These are phyloP conservation scores for Meda fulgida DNA, from an alignment of 2,797 vertebrate species.

Conservation along the genomic window DNA sequence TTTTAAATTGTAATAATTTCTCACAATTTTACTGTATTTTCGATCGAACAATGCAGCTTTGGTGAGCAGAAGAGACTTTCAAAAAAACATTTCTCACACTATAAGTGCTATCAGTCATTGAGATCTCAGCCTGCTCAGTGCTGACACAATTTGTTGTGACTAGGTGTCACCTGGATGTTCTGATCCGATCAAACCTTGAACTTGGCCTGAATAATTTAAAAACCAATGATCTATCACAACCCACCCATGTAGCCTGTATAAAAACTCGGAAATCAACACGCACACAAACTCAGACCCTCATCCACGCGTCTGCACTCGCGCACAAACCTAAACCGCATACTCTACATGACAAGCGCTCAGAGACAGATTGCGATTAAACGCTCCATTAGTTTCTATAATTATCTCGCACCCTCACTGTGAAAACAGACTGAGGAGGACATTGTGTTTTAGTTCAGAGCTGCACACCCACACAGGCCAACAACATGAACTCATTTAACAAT, in stretches of 20 bases:
- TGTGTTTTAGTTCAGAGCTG: constrained; percentile 43
- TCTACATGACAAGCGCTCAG: constrained; percentile 26
- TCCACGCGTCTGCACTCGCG: not conserved
- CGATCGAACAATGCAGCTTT: not conserved
- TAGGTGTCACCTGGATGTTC: not conserved
- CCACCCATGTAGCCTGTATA: not conserved
- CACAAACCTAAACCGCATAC: constrained; percentile 17
- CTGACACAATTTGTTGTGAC: not conserved
- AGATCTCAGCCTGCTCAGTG: not conserved
- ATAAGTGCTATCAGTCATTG: not conserved
- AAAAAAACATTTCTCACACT: not conserved
- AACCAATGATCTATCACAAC: constrained; percentile 10
- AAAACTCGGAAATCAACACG: constrained; percentile 15
- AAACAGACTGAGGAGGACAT: constrained; percentile 34
- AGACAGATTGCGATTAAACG: constrained; percentile 59
- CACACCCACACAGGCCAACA: constrained; percentile 35
- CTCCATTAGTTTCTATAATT: constrained; percentile 59
- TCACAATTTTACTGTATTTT: no score
- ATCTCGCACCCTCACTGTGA: constrained; percentile 41
- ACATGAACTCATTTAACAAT: constrained; percentile 39
- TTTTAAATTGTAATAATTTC: not conserved
- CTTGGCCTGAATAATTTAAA: not conserved
- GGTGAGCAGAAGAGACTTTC: not conserved
- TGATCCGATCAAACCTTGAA: not conserved
- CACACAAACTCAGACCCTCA: constrained; percentile 7